These are phyloP conservation scores for Trachymyrmex cornetzi DNA, from an alignment of 1,140 invertebrate species.

Conservation along the genomic window DNA sequence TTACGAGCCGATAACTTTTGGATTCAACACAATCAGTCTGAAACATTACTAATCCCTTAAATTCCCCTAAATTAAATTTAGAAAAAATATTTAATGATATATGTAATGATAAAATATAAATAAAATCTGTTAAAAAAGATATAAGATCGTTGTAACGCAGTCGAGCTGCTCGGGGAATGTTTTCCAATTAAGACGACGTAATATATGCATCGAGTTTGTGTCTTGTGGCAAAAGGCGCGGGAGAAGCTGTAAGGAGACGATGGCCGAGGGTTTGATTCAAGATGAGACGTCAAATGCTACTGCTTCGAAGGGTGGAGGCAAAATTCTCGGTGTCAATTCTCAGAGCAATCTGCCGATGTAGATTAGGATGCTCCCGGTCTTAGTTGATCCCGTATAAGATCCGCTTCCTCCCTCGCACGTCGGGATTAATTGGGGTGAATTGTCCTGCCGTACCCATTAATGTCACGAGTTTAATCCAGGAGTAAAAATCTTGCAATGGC, in stretches of 20 bases:
- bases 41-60: no score
- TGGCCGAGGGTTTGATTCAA: constrained; percentile 81
- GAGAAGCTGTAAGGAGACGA: constrained; percentile 67
- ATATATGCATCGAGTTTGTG: constrained; percentile 85
- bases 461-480: constrained; percentile 65
- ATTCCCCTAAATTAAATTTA: no score
- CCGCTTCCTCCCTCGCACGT: constrained; percentile 38
- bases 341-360: constrained; percentile 86
- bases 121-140: background rate
- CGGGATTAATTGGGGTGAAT: constrained; percentile 74
- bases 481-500: constrained; percentile 4
- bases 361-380: constrained; percentile 79
- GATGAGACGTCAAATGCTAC: constrained; percentile 79
- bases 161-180: constrained; percentile 43
- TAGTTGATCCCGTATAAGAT: constrained; percentile 52
- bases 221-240: constrained; percentile 72
- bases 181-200: constrained; percentile 84
- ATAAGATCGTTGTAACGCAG: constrained; percentile 24
- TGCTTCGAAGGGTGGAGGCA: constrained; percentile 71
- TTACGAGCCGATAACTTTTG: no score
- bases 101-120: background rate
- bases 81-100: background rate
- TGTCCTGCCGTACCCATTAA: constrained; percentile 70
- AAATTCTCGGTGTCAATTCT: constrained; percentile 85
- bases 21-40: no score